Evolutionary conservation across 30 jellyfish, hydroid and myxozoan genomes (phyloP).

Genomic region (Aurelia aurita): DNA sequence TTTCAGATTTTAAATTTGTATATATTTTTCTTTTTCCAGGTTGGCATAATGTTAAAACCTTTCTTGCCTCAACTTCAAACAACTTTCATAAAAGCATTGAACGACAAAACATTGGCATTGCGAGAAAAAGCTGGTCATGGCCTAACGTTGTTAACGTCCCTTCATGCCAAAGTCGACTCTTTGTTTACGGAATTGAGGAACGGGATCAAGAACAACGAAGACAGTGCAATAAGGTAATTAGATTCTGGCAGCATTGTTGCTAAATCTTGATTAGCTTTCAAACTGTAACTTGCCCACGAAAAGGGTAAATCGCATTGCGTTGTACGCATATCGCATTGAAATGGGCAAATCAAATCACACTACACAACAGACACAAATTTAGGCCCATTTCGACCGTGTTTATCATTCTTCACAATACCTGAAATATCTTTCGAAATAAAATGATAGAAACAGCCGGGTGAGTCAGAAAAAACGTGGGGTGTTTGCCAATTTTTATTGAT

Average conservation of each 20-base stretch:
- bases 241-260: not conserved
- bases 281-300: no score
- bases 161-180: conserved; percentile 88
- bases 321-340: no score
- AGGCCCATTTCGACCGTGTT: no score
- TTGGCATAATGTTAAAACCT: conserved; percentile 89
- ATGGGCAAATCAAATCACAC: no score
- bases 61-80: conserved; percentile 93
- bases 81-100: conserved; percentile 85
- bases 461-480: no score
- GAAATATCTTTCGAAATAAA: no score
- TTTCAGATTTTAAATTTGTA: not conserved
- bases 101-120: conserved; percentile 80
- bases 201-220: conserved; percentile 85
- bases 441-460: no score
- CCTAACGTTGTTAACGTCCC: conserved; percentile 74
- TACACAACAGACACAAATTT: no score
- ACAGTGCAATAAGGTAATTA: conserved; percentile 70
- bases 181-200: conserved; percentile 84
- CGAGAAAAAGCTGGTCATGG: conserved; percentile 86
- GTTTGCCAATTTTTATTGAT: no score
- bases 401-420: no score
- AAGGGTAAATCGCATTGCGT: no score
- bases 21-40: conserved; percentile 50
- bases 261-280: no score